Base-by-base conservation (phyloP, 2,888 invertebrate genomes). In the Blera fallax region DNA sequence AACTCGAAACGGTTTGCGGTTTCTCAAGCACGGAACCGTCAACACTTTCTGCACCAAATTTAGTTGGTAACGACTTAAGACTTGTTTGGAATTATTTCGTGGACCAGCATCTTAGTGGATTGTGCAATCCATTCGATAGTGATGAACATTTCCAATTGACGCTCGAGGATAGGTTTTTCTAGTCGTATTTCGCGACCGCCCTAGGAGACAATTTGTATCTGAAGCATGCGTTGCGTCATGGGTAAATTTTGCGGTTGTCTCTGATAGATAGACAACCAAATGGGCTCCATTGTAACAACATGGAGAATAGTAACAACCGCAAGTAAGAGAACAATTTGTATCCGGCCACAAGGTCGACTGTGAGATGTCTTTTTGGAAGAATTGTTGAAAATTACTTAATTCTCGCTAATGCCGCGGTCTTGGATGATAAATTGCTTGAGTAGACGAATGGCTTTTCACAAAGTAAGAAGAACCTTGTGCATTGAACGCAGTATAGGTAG, bases 321-420 rank as follows among this genome's bases (percentile, higher is more conserved):
- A 62, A 60, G 43, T 27, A 34, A 34, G 21, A 72, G 64, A 72
- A 70, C 45, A 37, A 72, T 64, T 69, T 64, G 45, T 27, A 72
- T 56, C 54, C 45, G 78, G 45, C 34, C 29, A 40, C 78, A 78
- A 78, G 78, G 78, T 70, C 78, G 62, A 4, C 6, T 65, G 14
- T 29, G 29, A 58, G 21, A 11, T 54, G 37, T 6, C 18, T 37
- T 0, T 43, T 40, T 32, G 21, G 45, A 45, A 16, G 37, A 37
- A 8, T 52, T 29, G 5, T n/a, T 52, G 24, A 10, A 16, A 4
- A 24, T 24, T 24, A 24, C 24, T 24, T 24, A 24, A 24, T 4
- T 24, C 24, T 24, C 4, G 11, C 32, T 45, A 34, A 45, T 74
- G 74, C 10, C 54, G 34, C 21, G 24, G 50, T 50, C 5, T 50